Evolutionary conservation across 1,140 invertebrate species (phyloP).

Genomic region (Platyscapa corneri): DNA sequence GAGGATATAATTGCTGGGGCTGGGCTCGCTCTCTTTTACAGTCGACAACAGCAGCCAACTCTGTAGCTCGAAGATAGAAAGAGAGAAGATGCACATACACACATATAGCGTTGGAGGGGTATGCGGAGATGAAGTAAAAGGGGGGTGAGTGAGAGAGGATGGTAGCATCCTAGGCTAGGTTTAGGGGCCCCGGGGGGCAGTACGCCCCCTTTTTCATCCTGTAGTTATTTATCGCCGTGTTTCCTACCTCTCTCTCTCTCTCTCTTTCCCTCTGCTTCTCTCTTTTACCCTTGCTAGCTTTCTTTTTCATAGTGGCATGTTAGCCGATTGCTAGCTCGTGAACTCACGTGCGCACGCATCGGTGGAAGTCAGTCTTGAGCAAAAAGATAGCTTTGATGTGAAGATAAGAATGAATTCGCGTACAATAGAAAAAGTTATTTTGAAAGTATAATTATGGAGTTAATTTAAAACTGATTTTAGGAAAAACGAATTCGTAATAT

Average conservation of each 20-base stretch:
- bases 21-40: slow-evolving; percentile 59
- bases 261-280: slow-evolving; percentile 26
- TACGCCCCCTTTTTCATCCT: slow-evolving; percentile 72
- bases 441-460: background rate
- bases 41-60: slow-evolving; percentile 13
- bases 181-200: slow-evolving; percentile 70
- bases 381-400: background rate
- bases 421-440: too few species aligned
- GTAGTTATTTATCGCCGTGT: slow-evolving; percentile 71
- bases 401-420: background rate
- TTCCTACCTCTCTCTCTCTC: slow-evolving; percentile 54
- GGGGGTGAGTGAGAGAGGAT: slow-evolving; percentile 58
- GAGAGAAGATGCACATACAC: slow-evolving; percentile 36
- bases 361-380: background rate
- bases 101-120: background rate
- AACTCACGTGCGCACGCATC: background rate
- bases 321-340: slow-evolving; percentile 54
- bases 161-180: slow-evolving; percentile 62
- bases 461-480: background rate
- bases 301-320: slow-evolving; percentile 47
- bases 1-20: slow-evolving; percentile 71
- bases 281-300: slow-evolving; percentile 34
- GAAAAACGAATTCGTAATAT: background rate
- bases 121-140: slow-evolving; percentile 10
- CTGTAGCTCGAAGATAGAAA: slow-evolving; percentile 23